Evolutionary conservation across 1,140 invertebrate species (phyloP), one percentile per base, ranked within the genome.

Genomic region (Eubasilissa regina): DNA sequence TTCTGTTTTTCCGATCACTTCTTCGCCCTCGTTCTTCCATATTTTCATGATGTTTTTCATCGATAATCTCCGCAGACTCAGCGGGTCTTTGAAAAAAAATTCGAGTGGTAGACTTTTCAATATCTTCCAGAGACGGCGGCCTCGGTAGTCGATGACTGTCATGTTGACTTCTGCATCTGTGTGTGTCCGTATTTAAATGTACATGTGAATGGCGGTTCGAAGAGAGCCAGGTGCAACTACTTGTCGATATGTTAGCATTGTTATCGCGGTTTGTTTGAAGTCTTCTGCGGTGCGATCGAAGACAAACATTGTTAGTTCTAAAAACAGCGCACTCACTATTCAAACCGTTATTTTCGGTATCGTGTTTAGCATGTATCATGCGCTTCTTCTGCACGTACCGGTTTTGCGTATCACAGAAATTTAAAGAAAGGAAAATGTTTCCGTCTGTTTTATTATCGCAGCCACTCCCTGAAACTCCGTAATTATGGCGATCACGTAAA

Each of bases 401-500:
- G 11, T 74, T 74, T 56, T 55, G 70, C 51, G 70, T 56, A 56
- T 55, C 51, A 56, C 53, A 74, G 21, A 74, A 74, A 56, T 56
- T 21, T 48, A 48, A 74, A 74, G 70, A 74, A 74, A 74, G 53
- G 56, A 56, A 17, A 43, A 13, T 17, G 53, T 43, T 74, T 74
- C 70, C 15, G 51, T 19, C 70, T 74, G 35, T 43, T 58, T 74
- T 56, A 74, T 21, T 74, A 58, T 55, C 13, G n/a, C 12, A 44
- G 56, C 17, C 25, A 6, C n/a, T 58, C 21, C 43, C 53, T 9
- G 25, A 44, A 74, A 25, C 51, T 56, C n/a, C 53, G 70, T 74
- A 74, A 74, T 74, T 74, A 74, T 74, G 70, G 70, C 53, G 53
- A 56, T 74, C 70, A 74, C 70, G 70, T 74, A 74, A 55, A 56